These are phyloP conservation scores for Cataglyphis livida DNA, from an alignment of 2,888 invertebrate genomes.

Conservation along the genomic window DNA sequence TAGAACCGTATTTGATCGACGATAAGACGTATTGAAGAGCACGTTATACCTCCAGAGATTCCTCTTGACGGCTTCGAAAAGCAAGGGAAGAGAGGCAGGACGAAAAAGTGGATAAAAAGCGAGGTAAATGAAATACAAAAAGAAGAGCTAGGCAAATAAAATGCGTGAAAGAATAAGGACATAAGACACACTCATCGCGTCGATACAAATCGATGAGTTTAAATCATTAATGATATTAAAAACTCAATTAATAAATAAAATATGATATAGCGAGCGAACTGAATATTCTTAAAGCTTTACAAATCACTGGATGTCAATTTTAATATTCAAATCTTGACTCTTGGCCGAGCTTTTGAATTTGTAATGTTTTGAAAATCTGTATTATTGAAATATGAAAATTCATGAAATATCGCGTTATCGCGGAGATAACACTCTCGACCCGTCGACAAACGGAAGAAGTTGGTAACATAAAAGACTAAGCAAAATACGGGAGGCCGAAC, in stretches of 20 bases:
- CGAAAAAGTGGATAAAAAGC: not conserved
- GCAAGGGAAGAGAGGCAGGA: constrained; percentile 19
- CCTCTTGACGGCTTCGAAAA: constrained; percentile 62
- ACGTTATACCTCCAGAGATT: constrained; percentile 60
- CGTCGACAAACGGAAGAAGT: constrained; percentile 17
- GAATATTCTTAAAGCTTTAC: not conserved
- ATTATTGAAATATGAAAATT: not conserved
- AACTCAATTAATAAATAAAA: not conserved
- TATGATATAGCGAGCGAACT: not conserved
- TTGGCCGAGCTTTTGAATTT: not conserved
- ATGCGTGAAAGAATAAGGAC: constrained; percentile 5
- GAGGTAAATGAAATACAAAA: constrained; percentile 30
- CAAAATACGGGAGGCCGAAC: constrained; percentile 44
- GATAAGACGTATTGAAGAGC: constrained; percentile 65
- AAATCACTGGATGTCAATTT: not conserved
- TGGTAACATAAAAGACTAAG: constrained; percentile 49
- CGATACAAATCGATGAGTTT: not conserved
- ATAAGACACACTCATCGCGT: not conserved
- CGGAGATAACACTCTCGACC: not conserved
- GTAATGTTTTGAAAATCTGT: not conserved
- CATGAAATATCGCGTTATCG: not conserved
- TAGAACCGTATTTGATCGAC: constrained; percentile 71
- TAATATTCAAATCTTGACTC: constrained; percentile 2
- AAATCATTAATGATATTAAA: not conserved
- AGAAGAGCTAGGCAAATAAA: constrained; percentile 48